These are phyloP conservation scores for Norana najaformis DNA, from an alignment of 2,888 invertebrate species.

Conservation along the genomic window DNA sequence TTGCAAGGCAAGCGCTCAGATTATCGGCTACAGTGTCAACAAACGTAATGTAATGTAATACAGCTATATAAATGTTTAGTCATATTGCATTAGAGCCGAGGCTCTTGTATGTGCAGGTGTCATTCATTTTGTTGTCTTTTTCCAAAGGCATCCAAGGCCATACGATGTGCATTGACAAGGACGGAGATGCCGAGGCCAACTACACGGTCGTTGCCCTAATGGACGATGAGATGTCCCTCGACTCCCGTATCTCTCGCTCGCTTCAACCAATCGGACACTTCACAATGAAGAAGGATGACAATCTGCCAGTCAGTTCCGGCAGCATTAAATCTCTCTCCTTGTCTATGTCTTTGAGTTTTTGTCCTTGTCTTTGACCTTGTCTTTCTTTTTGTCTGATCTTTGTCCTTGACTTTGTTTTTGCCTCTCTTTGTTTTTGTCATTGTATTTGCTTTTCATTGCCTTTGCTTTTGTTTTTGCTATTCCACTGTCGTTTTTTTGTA, in stretches of 20 bases:
- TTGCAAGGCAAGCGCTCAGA: too few relatives aligned
- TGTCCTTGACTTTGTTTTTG: background rate
- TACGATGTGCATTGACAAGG: slow-evolving; percentile 54
- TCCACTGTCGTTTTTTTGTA: too few relatives aligned
- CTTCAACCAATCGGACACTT: slow-evolving; percentile 41
- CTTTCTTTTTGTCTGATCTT: background rate
- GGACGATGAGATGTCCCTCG: background rate
- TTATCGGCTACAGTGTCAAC: too few relatives aligned
- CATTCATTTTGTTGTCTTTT: background rate
- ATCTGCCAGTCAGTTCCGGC: background rate
- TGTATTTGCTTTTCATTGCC: background rate
- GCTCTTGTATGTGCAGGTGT: background rate
- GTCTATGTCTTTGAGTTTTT: background rate
- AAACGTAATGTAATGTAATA: background rate
- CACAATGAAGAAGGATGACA: slow-evolving; percentile 32
- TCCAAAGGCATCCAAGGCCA: slow-evolving; percentile 58
- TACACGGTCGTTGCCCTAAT: slow-evolving; percentile 69
- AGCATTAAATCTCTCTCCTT: background rate
- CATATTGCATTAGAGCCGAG: background rate
- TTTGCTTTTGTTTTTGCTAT: too few relatives aligned
- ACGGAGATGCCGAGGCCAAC: slow-evolving; percentile 61
- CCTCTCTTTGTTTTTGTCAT: background rate
- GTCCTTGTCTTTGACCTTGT: background rate
- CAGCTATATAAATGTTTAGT: background rate
- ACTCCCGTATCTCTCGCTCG: slow-evolving; percentile 26